These are phyloP conservation scores for Scelioninae gen. 1 DNA, from an alignment of 2,888 invertebrate species.

Conservation along the genomic window DNA sequence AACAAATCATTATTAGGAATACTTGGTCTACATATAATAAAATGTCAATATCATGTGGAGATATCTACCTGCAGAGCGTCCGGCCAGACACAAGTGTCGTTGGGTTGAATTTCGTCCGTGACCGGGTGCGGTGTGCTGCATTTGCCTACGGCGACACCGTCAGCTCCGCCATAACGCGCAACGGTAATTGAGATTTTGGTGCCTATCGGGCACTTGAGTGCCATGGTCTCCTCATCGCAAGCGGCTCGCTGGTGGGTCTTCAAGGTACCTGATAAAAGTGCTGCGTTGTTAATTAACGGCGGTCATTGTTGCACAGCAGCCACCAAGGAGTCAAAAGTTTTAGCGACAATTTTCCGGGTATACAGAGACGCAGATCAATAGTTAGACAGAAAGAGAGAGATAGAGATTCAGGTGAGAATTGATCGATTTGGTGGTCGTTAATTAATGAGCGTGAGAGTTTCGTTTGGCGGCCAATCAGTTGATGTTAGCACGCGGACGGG, in stretches of 20 bases:
- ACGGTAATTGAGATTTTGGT: conserved; percentile 96
- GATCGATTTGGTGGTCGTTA: conserved; percentile 75
- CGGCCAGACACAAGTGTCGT: conserved; percentile 90
- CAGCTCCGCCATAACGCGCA: conserved; percentile 92
- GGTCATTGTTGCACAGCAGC: not conserved
- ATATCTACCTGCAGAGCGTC: conserved; percentile 90
- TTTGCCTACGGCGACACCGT: conserved; percentile 85
- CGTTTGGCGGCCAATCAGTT: conserved; percentile 66
- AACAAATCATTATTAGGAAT: conserved; percentile 13
- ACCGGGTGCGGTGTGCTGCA: conserved; percentile 85
- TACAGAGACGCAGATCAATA: too few species aligned
- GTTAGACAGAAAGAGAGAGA: conserved; percentile 1
- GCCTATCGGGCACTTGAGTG: conserved; percentile 94
- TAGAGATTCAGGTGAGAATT: conserved; percentile 65
- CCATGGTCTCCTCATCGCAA: conserved; percentile 95
- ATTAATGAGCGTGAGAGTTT: conserved; percentile 76
- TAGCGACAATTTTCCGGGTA: too few species aligned
- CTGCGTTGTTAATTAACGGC: conserved; percentile 85
- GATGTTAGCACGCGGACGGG: conserved; percentile 46
- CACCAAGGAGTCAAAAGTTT: too few species aligned
- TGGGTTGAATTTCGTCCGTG: conserved; percentile 83
- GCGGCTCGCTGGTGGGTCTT: conserved; percentile 95
- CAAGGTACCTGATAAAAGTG: conserved; percentile 94
- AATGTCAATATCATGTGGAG: conserved; percentile 24
- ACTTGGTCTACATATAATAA: conserved; percentile 26